phyloP scores from a whole-genome alignment of 2,797 vertebrate species.

The Sebastes oblongus region DNA sequence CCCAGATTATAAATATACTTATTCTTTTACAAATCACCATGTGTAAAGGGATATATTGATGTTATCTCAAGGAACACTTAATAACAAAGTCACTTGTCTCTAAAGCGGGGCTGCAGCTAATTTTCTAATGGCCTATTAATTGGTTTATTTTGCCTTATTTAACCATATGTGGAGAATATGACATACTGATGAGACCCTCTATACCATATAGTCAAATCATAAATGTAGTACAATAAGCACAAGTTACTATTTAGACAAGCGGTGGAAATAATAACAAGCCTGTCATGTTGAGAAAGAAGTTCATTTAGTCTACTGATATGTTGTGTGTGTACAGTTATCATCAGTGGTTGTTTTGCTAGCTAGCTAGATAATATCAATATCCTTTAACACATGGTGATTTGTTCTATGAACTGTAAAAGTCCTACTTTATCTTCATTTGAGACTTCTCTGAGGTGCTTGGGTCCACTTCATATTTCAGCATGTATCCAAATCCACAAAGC shows the following conservation, averaged over 20 bases:
- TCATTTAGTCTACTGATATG: neutral
- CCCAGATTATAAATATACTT: accelerated
- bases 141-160: neutral
- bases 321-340: neutral
- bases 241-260: neutral
- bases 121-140: neutral
- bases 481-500: neutral
- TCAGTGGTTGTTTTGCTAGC: neutral
- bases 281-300: neutral
- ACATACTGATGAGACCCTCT: no score
- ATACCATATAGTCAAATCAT: no score
- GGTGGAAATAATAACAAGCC: neutral
- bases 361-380: neutral
- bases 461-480: neutral
- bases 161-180: neutral
- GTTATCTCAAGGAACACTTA: neutral
- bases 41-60: neutral
- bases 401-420: neutral
- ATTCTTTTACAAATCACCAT: neutral
- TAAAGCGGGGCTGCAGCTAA: neutral
- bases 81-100: neutral
- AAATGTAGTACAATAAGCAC: no score
- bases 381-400: neutral
- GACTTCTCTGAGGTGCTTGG: neutral
- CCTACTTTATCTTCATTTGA: neutral